These are phyloP conservation scores for Caradrina clavipalpis DNA, from an alignment of 2,888 invertebrate genomes.

Conservation along the genomic window DNA sequence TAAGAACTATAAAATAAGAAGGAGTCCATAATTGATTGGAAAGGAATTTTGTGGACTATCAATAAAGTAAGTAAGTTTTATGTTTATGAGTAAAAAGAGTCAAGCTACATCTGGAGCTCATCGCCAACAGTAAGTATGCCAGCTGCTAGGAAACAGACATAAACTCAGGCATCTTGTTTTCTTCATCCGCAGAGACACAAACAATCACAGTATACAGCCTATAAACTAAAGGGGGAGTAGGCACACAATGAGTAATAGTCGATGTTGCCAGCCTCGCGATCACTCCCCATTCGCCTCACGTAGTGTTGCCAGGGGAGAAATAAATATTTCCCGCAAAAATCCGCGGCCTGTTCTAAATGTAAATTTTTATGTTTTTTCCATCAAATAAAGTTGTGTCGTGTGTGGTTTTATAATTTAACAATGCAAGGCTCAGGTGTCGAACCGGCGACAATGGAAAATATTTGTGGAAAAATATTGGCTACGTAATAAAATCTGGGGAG, in stretches of 20 bases:
- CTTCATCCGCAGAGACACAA: slow-evolving; percentile 53
- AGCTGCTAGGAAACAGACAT: neutral
- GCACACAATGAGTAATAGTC: slow-evolving; percentile 78
- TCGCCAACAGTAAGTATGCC: neutral
- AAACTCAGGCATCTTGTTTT: slow-evolving; percentile 32
- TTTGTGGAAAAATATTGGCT: slow-evolving; percentile 21
- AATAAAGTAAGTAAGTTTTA: neutral
- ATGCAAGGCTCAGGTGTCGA: slow-evolving; percentile 75
- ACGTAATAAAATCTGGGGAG: slow-evolving; percentile 13
- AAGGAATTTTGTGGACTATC: neutral
- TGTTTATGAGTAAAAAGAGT: neutral
- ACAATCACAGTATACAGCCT: slow-evolving; percentile 66
- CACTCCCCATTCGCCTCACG: slow-evolving; percentile 81
- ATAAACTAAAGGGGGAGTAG: slow-evolving; percentile 66
- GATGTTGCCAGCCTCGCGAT: slow-evolving; percentile 68
- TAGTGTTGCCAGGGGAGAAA: slow-evolving; percentile 86
- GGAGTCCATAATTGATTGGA: neutral
- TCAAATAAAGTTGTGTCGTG: slow-evolving; percentile 77
- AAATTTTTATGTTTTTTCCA: slow-evolving; percentile 86
- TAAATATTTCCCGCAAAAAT: slow-evolving; percentile 83
- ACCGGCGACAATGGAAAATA: slow-evolving; percentile 23
- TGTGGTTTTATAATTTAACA: slow-evolving; percentile 83
- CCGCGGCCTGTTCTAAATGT: slow-evolving; percentile 84
- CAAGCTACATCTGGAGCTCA: neutral
- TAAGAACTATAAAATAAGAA: too few relatives aligned